Percentiles rank a stretch among this genome's conserved stretches.
These are phyloP conservation scores for Epistrophella euchroma DNA, from an alignment of 2,888 invertebrate genomes.

Conservation along the genomic window DNA sequence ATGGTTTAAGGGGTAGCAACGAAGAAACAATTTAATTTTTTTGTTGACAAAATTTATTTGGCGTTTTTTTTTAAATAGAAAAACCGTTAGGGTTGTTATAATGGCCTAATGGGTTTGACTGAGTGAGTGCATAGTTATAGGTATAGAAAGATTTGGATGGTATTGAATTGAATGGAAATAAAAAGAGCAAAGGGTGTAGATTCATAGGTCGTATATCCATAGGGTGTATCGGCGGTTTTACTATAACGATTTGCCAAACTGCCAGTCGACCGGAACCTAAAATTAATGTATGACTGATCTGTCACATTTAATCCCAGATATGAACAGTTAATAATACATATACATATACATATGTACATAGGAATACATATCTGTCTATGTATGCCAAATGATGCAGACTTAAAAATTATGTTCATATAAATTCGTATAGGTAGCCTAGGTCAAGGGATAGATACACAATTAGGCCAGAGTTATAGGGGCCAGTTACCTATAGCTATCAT, in stretches of 20 bases:
- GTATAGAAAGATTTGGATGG: neutral
- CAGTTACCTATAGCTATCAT: too few relatives aligned
- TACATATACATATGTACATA: too few relatives aligned
- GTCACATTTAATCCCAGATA: slow-evolving; percentile 9
- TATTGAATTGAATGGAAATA: neutral
- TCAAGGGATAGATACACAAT: neutral
- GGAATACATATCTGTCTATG: neutral
- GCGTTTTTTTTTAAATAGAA: slow-evolving; percentile 18
- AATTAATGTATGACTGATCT: slow-evolving; percentile 39
- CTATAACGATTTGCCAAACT: slow-evolving; percentile 24
- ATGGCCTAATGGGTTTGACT: neutral
- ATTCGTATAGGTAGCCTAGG: neutral
- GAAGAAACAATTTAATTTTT: slow-evolving; percentile 15
- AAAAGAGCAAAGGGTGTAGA: slow-evolving; percentile 20
- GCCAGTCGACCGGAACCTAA: slow-evolving; percentile 26
- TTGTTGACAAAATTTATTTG: slow-evolving; percentile 11
- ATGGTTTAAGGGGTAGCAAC: neutral
- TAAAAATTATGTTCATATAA: neutral
- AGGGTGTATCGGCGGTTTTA: neutral
- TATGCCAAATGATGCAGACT: neutral
- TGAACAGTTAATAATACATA: slow-evolving; percentile 3
- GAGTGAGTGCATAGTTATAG: too few relatives aligned
- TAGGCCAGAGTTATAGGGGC: too few relatives aligned
- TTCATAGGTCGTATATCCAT: neutral
- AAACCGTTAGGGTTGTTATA: slow-evolving; percentile 20